Base-by-base conservation (phyloP, 2,888 invertebrate genomes). In the Capitulum mitella region DNA sequence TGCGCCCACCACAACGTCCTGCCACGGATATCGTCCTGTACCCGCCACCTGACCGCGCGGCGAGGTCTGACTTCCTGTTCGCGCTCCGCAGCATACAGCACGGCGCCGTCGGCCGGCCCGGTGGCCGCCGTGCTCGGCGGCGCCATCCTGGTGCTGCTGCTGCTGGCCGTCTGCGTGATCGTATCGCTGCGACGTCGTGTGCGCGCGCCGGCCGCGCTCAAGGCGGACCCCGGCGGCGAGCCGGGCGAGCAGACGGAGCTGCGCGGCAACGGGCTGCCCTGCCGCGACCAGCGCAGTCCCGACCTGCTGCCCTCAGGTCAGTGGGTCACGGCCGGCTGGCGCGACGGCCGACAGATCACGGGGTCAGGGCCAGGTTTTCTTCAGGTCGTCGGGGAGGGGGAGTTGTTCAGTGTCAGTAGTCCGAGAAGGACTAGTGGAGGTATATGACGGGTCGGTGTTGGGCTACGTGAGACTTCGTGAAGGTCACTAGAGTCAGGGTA, bases 91-190 rank as follows among this genome's bases (percentile, higher is more conserved):
- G 70, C 70, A 12, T 70, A 70, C 70, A 70, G 70, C 37, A 34
- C 37, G 22, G 19, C 70, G 22, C 16, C 34, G 37, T 19, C 70
- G 5, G 70, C 70, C 19, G 70, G 70, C 0, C 70, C 70, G 2
- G 64, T 70, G 70, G 70, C 70, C 3, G 70, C 70, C 22, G 70
- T 70, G 70, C 70, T 70, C 22, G 70, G 70, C 19, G 70, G 70
- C 8, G 37, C 40, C 37, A 19, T 70, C 22, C 37, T 70, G 70
- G 37, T 70, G 70, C 70, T 70, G 70, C 37, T 70, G 70, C 70
- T 70, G 70, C 37, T 70, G 70, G 70, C 70, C 37, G 70, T 3
- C 5, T 19, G 37, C 19, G 70, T 70, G 37, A 70, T 70, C 37
- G 40, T 70, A 3, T 70, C 70, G 1, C 70, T 70, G 37, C 70